Conservation (phyloP, 2,113 vertebrate species). For the Lepus americanus region DNA sequence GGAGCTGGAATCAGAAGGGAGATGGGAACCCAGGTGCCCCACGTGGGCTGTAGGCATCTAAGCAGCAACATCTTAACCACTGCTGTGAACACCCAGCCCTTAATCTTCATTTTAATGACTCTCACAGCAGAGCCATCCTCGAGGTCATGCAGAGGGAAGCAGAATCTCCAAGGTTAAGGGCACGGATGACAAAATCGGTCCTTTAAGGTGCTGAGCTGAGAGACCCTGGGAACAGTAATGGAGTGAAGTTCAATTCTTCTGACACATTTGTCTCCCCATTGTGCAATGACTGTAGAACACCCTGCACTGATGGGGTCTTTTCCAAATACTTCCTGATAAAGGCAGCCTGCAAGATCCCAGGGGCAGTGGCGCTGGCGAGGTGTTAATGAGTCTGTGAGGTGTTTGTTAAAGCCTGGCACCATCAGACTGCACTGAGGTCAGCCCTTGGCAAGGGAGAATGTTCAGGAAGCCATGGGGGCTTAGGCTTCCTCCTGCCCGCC, state of each 20-base stretch:
- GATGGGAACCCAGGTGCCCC: too few relatives aligned
- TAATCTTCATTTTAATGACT: neutral
- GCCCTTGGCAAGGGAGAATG: neutral
- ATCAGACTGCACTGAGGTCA: too few relatives aligned
- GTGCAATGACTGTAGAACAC: neutral
- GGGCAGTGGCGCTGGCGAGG: neutral
- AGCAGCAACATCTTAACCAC: too few relatives aligned
- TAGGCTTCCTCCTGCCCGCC: neutral
- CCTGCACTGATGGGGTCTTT: conserved; percentile 26
- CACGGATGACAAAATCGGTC: neutral
- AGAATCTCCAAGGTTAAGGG: neutral
- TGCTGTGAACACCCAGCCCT: too few relatives aligned
- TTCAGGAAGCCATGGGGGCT: neutral
- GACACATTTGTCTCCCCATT: neutral
- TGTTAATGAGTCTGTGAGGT: neutral
- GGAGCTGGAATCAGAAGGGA: too few relatives aligned
- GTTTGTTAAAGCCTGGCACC: neutral
- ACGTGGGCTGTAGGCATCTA: too few relatives aligned
- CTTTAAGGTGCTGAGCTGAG: neutral
- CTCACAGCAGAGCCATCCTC: rapidly evolving
- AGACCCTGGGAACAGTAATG: neutral
- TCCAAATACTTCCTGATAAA: conserved; percentile 55
- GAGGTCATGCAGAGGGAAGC: neutral
- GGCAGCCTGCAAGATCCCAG: neutral
- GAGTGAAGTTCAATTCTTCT: neutral